Percentiles rank a stretch among this genome's conserved stretches.
Evolutionary conservation across 2,797 vertebrate genomes (phyloP).

Genomic region (Sparidentex hasta): DNA sequence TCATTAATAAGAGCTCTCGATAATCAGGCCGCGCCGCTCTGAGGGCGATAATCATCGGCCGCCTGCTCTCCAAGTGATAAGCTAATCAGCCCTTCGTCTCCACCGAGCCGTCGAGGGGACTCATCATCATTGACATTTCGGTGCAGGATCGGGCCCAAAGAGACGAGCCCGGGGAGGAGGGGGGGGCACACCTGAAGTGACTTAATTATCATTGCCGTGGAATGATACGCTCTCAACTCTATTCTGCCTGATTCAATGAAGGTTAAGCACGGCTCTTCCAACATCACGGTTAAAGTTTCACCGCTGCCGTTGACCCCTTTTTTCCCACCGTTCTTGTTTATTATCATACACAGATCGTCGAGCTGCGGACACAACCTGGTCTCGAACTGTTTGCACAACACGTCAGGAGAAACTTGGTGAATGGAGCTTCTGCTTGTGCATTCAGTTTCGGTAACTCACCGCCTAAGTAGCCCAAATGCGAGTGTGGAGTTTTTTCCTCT

Average conservation of each 20-base stretch:
- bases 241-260: conserved; percentile 29
- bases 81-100: conserved; percentile 78
- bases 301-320: background rate
- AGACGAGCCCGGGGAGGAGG: conserved; percentile 12
- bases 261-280: conserved; percentile 41
- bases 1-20: conserved; percentile 76
- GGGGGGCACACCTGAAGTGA: conserved; percentile 63
- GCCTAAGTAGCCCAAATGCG: conserved; percentile 17
- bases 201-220: conserved; percentile 68
- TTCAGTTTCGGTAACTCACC: conserved; percentile 12
- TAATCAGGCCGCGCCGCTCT: conserved; percentile 68
- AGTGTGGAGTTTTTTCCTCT: conserved; percentile 8
- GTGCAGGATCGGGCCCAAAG: conserved; percentile 51
- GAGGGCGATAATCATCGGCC: conserved; percentile 75
- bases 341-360: too few relatives aligned
- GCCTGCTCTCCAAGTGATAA: conserved; percentile 80
- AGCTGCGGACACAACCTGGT: background rate
- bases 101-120: conserved; percentile 66
- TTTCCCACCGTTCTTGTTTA: background rate
- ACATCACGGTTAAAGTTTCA: background rate
- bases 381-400: background rate
- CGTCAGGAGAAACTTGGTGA: background rate
- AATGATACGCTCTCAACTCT: conserved; percentile 60
- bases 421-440: background rate
- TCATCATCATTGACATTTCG: conserved; percentile 80